Conservation (phyloP, 2,113 vertebrate genomes). For the Notarius lentiginosus region DNA sequence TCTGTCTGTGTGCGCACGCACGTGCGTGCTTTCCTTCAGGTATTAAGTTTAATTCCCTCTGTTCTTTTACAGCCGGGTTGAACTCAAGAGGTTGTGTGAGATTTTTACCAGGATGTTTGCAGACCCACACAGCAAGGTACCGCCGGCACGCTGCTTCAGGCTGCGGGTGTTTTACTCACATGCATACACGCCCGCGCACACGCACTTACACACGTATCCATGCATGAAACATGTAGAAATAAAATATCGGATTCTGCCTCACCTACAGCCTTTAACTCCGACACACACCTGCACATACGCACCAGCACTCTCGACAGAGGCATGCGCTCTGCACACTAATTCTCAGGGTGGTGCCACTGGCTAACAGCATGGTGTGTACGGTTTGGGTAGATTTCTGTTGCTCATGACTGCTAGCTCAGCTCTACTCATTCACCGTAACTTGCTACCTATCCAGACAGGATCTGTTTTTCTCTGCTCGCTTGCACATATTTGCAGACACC, state of each 20-base stretch:
- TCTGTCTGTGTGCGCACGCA: neutral
- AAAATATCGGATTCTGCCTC: constrained; percentile 57
- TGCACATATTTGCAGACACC: constrained; percentile 33
- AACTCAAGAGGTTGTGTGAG: constrained; percentile 96
- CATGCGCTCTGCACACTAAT: constrained; percentile 64
- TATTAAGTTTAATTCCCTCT: neutral
- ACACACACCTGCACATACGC: constrained; percentile 29
- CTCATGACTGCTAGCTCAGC: constrained; percentile 44
- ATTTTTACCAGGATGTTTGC: constrained; percentile 99
- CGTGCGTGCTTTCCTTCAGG: neutral
- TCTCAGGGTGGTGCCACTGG: constrained; percentile 42
- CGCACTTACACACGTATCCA: neutral
- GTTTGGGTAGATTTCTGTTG: constrained; percentile 59
- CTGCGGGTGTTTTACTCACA: constrained; percentile 14
- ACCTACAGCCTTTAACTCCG: constrained; percentile 50
- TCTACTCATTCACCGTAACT: constrained; percentile 49
- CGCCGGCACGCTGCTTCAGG: constrained; percentile 36
- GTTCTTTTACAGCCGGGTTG: constrained; percentile 82
- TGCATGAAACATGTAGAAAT: constrained; percentile 35
- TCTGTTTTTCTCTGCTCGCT: constrained; percentile 46
- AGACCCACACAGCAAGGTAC: constrained; percentile 98
- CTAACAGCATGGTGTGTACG: constrained; percentile 69
- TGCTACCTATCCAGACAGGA: constrained; percentile 8
- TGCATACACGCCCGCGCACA: neutral
- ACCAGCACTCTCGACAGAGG: constrained; percentile 51